A percentile compares a stretch with the other conserved stretches of the same genome.
Conservation (phyloP, 2,888 invertebrate genomes). For the Dexiosoma caninum region DNA sequence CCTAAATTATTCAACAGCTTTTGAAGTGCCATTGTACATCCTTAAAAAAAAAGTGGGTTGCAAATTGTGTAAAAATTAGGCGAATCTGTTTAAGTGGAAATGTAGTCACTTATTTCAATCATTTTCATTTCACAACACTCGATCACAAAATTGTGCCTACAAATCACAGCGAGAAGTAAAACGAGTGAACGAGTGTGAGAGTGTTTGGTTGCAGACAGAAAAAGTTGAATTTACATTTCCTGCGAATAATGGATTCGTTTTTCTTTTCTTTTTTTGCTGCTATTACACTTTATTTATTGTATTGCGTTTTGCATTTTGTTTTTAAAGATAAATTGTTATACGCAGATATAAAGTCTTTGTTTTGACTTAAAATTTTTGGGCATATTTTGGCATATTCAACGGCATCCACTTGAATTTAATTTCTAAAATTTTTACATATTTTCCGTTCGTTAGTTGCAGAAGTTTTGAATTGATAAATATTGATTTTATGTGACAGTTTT, state of each 20-base stretch:
- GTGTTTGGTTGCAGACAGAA: neutral
- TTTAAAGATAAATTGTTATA: constrained; percentile 1
- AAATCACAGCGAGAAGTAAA: neutral
- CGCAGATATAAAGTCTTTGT: neutral
- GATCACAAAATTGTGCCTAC: neutral
- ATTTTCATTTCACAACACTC: constrained; percentile 5
- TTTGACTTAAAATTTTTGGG: neutral
- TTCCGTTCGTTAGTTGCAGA: neutral
- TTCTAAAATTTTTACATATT: constrained; percentile 14
- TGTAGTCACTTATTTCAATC: neutral
- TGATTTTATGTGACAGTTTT: neutral
- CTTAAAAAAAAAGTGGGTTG: neutral
- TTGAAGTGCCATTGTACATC: neutral
- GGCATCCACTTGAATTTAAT: neutral
- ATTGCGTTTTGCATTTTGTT: no score
- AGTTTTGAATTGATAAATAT: neutral
- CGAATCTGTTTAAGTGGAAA: neutral
- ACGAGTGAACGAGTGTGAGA: neutral
- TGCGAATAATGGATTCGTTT: constrained; percentile 15
- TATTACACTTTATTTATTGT: neutral
- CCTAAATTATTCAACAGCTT: neutral
- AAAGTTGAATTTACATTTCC: neutral
- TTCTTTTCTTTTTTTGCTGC: neutral
- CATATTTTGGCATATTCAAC: neutral
- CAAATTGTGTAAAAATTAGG: neutral